These are phyloP conservation scores for Hippopotamyrus pictus DNA, from an alignment of 2,797 vertebrate species.

Conservation along the genomic window DNA sequence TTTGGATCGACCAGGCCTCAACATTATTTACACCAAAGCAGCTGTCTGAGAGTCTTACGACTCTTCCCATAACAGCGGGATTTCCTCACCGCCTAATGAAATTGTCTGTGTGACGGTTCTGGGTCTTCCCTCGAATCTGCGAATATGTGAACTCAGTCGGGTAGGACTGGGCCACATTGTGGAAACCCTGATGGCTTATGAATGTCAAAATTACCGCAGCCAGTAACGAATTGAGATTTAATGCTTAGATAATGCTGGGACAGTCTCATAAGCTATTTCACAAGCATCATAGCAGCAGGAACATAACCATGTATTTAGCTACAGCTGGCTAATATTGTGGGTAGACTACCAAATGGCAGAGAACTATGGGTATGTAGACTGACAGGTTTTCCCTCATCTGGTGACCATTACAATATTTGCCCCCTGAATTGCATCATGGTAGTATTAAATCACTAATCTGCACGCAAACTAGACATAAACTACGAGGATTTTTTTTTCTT, in stretches of 20 bases:
- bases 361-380: background rate
- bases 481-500: background rate
- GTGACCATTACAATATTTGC: background rate
- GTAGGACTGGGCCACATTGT: background rate
- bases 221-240: background rate
- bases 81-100: slow-evolving; percentile 5
- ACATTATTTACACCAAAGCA: background rate
- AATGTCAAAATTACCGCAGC: background rate
- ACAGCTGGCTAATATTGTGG: background rate
- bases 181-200: background rate
- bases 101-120: slow-evolving; percentile 9
- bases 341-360: background rate
- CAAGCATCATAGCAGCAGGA: background rate
- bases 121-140: background rate
- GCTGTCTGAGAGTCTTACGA: background rate
- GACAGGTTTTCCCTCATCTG: background rate
- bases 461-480: background rate
- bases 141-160: background rate
- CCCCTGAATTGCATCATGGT: background rate
- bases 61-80: background rate
- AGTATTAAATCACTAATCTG: background rate
- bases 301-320: background rate
- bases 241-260: background rate
- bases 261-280: background rate
- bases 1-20: background rate